phyloP scores from a whole-genome alignment of 2,888 invertebrate genomes.

The Synergus umbraculus region DNA sequence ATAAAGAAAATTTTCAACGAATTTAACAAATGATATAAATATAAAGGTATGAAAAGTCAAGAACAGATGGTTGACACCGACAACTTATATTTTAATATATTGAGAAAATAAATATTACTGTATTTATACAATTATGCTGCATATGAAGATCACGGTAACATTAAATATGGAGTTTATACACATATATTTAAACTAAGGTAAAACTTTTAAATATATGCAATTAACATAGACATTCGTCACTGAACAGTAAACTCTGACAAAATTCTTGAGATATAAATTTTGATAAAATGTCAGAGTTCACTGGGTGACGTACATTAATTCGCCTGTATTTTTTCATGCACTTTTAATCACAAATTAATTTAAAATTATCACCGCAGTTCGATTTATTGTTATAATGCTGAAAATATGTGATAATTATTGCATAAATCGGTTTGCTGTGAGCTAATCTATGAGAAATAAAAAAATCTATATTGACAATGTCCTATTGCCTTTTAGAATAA shows the following conservation, averaged over 20 bases:
- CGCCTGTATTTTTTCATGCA: conserved; percentile 31
- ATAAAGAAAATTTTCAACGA: neutral
- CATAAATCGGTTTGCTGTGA: conserved; percentile 22
- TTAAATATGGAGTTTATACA: conserved; percentile 28
- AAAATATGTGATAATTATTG: conserved; percentile 29
- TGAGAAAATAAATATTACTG: conserved; percentile 43
- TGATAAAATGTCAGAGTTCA: neutral
- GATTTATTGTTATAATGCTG: conserved; percentile 13
- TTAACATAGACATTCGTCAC: neutral
- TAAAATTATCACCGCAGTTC: conserved; percentile 14
- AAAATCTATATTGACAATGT: neutral
- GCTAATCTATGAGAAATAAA: conserved; percentile 1
- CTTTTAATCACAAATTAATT: conserved; percentile 22
- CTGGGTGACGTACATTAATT: neutral
- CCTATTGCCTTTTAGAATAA: conserved; percentile 28
- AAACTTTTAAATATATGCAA: neutral
- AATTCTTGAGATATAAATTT: neutral
- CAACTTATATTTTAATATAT: conserved; percentile 9
- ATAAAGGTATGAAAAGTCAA: conserved; percentile 42
- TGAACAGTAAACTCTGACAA: neutral
- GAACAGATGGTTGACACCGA: conserved; percentile 16
- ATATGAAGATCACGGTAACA: conserved; percentile 41
- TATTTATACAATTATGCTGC: conserved; percentile 13
- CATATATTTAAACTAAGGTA: neutral
- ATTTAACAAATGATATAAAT: neutral